A percentile compares a stretch with the other conserved stretches of the same genome.
Conservation (phyloP, 1,140 invertebrate genomes). For the Diabrotica undecimpunctata region DNA sequence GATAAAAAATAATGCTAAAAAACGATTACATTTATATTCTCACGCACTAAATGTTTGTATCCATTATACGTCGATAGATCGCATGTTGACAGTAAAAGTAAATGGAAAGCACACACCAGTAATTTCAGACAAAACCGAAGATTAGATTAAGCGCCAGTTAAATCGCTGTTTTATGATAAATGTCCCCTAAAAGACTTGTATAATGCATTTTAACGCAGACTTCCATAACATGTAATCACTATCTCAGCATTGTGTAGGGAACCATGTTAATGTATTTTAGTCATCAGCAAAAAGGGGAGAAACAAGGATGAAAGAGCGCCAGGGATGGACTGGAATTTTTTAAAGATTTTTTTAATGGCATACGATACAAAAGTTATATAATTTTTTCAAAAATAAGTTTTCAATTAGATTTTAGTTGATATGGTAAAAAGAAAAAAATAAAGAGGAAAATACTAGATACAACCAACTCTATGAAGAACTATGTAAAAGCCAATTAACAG, state of each 20-base stretch:
- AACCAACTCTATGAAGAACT: no score
- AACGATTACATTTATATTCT: not conserved
- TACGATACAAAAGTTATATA: no score
- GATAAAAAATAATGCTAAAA: no score
- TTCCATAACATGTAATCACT: conserved; percentile 42
- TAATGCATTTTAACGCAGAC: conserved; percentile 40
- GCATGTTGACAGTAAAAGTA: conserved; percentile 17
- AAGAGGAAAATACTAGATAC: no score
- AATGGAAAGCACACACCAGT: conserved; percentile 25
- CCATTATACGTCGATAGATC: conserved; percentile 14
- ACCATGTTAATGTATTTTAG: conserved; percentile 41
- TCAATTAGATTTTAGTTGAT: no score
- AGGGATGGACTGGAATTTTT: conserved; percentile 11
- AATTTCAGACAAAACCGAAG: conserved; percentile 24
- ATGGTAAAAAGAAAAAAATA: no score
- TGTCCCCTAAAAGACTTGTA: conserved; percentile 36
- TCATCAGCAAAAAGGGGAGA: conserved; percentile 36
- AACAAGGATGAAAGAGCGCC: conserved; percentile 17
- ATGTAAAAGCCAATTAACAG: no score
- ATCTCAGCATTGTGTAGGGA: conserved; percentile 36
- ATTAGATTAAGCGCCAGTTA: conserved; percentile 31
- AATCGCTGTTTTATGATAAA: conserved; percentile 38
- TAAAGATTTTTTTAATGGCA: not conserved
- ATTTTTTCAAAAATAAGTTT: no score
- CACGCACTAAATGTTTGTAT: conserved; percentile 1